Base-by-base conservation (phyloP, 2,888 invertebrate species). In the Euplagia quadripunctaria region DNA sequence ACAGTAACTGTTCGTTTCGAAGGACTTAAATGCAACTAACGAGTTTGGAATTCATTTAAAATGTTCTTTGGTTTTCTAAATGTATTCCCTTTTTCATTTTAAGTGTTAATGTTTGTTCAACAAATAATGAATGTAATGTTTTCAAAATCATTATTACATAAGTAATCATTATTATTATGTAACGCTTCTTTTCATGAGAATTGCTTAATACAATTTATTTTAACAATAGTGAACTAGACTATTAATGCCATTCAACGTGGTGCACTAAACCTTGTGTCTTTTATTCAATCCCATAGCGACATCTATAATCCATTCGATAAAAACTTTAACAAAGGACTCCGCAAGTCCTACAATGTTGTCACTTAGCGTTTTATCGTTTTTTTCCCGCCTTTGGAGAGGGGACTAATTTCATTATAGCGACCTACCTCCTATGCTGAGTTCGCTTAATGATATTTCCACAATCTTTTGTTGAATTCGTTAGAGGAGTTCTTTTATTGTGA, bases 361-460 rank as follows among this genome's bases (percentile, higher is more conserved):
- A 17, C 72, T 67, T 64, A 58, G 14, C 42, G 69, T 68, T 77
- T 76, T 73, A 52, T 78, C 64, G 71, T 73, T 70, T 75, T 72
- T 72, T 64, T 71, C 16, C 43, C 58, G 71, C 58, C 63, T 65
- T 58, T 68, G 69, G 70, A 71, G 71, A 67, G 65, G 66, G 72
- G 70, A 75, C 81, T 86, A 85, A 86, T 85, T 85, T 83, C 79
- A 85, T 86, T 82, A 81, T 71, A 65, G 71, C 68, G 20, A 55
- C 72, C 79, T 71, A 52, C 72, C 79, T 71, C 75, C 76, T 70
- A 67, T 67, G 70, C 65, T 68, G 64, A 71, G 75, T 77, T 80
- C 66, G 70, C 61, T 68, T 82, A 82, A 84, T 72, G 79, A 79
- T 67, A 77, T 82, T 81, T 78, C 74, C 67, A 64, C 70, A 52